phyloP scores from a whole-genome alignment of 2,888 invertebrate species.

The Tanytarsus gracilentus region DNA sequence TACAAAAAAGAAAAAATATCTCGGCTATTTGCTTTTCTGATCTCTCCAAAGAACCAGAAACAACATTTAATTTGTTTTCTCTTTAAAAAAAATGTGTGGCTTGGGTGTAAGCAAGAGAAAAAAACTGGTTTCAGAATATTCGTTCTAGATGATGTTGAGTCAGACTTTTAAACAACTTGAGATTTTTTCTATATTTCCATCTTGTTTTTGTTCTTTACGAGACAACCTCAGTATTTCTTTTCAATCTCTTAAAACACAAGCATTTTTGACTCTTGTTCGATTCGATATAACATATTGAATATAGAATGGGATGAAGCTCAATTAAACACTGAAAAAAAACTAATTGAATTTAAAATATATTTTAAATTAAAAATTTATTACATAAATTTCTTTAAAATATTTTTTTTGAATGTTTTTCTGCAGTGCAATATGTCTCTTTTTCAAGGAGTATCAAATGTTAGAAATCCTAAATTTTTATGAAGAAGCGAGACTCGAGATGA shows the following conservation, averaged over 20 bases:
- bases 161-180: too few species aligned
- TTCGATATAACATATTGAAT: neutral
- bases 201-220: neutral
- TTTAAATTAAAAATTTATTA: too few species aligned
- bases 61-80: constrained; percentile 17
- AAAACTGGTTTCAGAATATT: neutral
- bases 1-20: constrained; percentile 23
- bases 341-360: too few species aligned
- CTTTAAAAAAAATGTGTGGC: neutral
- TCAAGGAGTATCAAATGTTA: too few species aligned
- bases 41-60: constrained; percentile 14
- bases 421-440: too few species aligned
- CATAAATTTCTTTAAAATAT: too few species aligned
- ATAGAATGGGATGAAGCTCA: neutral
- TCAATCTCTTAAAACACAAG: constrained; percentile 11
- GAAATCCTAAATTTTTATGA: too few species aligned
- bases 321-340: too few species aligned
- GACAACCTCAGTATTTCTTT: constrained; percentile 2
- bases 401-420: too few species aligned
- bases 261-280: constrained; percentile 1
- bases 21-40: constrained; percentile 21
- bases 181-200: neutral
- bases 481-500: too few species aligned
- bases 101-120: constrained; percentile 18
- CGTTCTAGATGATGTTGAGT: neutral